These are phyloP conservation scores for Trichonephila inaurata DNA, from an alignment of 1,140 invertebrate genomes.

Conservation along the genomic window DNA sequence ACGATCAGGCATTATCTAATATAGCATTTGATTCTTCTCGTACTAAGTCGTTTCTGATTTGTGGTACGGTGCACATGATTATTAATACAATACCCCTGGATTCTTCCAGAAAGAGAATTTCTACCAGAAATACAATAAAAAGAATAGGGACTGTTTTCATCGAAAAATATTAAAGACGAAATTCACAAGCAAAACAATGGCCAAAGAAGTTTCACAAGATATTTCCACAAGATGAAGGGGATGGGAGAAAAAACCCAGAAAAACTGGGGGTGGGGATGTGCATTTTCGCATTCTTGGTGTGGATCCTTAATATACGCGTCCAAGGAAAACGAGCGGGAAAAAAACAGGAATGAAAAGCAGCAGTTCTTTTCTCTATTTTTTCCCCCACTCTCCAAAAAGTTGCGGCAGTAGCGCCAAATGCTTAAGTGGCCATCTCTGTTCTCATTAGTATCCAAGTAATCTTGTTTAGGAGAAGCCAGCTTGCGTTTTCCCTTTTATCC, in stretches of 20 bases:
- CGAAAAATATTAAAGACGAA: background rate
- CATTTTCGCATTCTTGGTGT: slow-evolving; percentile 30
- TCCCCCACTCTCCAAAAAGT: slow-evolving; percentile 2
- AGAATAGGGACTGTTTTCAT: background rate
- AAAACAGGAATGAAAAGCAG: slow-evolving; percentile 30
- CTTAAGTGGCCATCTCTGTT: slow-evolving; percentile 72
- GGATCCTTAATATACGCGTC: slow-evolving; percentile 36
- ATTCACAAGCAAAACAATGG: background rate
- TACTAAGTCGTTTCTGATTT: too few relatives aligned
- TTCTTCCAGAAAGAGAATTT: background rate
- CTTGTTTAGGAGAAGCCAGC: slow-evolving; percentile 69
- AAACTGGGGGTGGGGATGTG: background rate
- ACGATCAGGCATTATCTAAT: too few relatives aligned
- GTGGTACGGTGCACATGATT: too few relatives aligned
- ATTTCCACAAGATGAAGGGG: background rate
- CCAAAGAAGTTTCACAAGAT: background rate
- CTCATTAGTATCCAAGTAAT: slow-evolving; percentile 73
- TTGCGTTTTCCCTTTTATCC: slow-evolving; percentile 67
- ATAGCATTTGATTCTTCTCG: too few relatives aligned
- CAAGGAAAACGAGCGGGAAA: background rate
- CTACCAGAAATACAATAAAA: background rate
- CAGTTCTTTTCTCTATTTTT: background rate
- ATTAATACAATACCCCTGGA: background rate
- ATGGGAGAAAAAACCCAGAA: background rate
- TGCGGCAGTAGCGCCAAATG: slow-evolving; percentile 51